These are phyloP conservation scores for Corythornis vintsioides DNA, from an alignment of 2,113 vertebrate species.

Conservation along the genomic window DNA sequence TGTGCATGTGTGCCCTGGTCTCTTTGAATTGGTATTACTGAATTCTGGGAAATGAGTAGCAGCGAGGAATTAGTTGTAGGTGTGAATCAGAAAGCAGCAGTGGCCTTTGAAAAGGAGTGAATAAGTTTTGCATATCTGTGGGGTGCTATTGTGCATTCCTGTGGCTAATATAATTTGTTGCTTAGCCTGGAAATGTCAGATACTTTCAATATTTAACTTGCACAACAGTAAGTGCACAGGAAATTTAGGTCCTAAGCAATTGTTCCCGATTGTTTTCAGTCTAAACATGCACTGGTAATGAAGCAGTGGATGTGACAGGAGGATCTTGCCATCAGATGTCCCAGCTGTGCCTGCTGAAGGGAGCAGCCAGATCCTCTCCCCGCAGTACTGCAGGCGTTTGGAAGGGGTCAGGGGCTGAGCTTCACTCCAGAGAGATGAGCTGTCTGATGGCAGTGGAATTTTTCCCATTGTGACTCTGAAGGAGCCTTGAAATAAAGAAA, in stretches of 20 bases:
- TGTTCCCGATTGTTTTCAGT: not conserved
- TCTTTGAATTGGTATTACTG: not conserved
- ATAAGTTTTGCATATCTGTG: not conserved
- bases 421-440: not conserved
- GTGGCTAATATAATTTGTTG: slow-evolving; percentile 35
- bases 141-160: slow-evolving; percentile 2
- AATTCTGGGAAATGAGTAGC: slow-evolving; percentile 9
- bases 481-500: not conserved
- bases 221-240: not conserved
- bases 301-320: not conserved
- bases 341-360: not conserved
- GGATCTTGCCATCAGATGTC: not conserved
- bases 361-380: not conserved
- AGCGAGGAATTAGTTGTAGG: slow-evolving; percentile 34
- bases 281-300: not conserved
- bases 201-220: slow-evolving; percentile 14
- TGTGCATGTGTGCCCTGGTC: not conserved
- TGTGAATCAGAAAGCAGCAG: slow-evolving; percentile 53
- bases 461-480: not conserved
- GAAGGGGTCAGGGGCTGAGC: not conserved
- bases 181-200: slow-evolving; percentile 33
- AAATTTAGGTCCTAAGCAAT: not conserved
- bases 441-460: not conserved
- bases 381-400: not conserved
- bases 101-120: slow-evolving; percentile 24